Conservation (phyloP, 1,140 invertebrate genomes). For the Ganaspis sp. region DNA sequence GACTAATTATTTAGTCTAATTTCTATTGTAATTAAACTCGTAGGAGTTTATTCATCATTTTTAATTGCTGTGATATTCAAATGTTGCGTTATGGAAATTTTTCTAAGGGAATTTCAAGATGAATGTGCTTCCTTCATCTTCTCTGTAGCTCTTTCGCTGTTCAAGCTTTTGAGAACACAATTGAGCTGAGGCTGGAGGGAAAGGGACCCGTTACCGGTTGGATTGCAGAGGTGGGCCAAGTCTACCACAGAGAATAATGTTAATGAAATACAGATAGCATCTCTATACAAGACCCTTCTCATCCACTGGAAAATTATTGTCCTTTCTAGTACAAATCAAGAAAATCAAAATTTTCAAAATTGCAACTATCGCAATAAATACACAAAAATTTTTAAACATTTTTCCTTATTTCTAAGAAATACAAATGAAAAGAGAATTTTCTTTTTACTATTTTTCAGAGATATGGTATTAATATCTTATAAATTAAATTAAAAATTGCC, state of each 20-base stretch:
- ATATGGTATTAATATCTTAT: no score
- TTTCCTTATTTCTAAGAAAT: no score
- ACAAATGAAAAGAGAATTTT: no score
- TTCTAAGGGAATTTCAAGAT: background rate
- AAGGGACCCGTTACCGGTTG: slow-evolving; percentile 9
- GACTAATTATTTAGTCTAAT: no score
- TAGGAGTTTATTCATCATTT: no score
- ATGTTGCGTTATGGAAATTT: background rate
- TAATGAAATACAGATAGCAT: slow-evolving; percentile 77
- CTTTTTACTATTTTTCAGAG: no score
- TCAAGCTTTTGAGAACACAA: slow-evolving; percentile 25
- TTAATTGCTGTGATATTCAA: background rate
- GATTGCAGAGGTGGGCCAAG: slow-evolving; percentile 43
- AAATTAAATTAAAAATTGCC: no score
- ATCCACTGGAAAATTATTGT: slow-evolving; percentile 52
- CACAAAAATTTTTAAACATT: no score
- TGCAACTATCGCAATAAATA: no score
- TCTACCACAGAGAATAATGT: slow-evolving; percentile 75
- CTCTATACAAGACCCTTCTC: slow-evolving; percentile 68
- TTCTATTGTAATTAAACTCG: no score
- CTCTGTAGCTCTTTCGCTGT: background rate
- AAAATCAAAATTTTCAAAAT: no score
- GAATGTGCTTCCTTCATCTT: slow-evolving; percentile 1
- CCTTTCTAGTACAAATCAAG: slow-evolving; percentile 8
- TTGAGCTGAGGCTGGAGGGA: slow-evolving; percentile 1